Percentiles rank a stretch among this genome's conserved stretches.
Evolutionary conservation across 2,888 invertebrate species (phyloP).

Genomic region (Diachrysia chrysitis): DNA sequence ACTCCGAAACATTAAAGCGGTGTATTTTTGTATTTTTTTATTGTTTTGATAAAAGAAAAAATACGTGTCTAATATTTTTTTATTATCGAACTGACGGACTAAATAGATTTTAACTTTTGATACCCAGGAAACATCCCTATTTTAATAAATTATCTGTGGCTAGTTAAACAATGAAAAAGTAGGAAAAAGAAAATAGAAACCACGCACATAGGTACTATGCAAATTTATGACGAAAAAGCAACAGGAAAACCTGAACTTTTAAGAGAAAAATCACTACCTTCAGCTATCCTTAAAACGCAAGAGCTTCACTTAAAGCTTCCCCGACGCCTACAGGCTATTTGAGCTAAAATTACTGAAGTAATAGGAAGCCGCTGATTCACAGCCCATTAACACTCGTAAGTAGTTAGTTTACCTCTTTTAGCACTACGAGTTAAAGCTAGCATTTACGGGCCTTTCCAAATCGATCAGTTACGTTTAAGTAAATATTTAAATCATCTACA

Average conservation of each 20-base stretch:
- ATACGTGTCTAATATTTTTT: no score
- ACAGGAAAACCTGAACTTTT: not conserved
- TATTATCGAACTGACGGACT: no score
- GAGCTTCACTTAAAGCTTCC: constrained; percentile 18
- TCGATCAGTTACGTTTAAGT: not conserved
- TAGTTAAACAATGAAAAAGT: no score
- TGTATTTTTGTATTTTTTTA: no score
- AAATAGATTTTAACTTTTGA: no score
- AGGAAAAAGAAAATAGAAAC: not conserved
- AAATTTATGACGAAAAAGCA: not conserved
- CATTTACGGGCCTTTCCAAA: not conserved
- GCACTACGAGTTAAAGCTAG: constrained; percentile 9
- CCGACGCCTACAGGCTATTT: constrained; percentile 8
- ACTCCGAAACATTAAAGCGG: no score
- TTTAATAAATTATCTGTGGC: no score
- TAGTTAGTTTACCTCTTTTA: constrained; percentile 28
- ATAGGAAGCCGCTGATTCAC: constrained; percentile 35
- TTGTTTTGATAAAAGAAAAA: no score
- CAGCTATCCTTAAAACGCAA: not conserved
- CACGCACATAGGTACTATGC: not conserved
- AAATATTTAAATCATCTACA: not conserved
- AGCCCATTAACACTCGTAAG: constrained; percentile 35
- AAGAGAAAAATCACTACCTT: not conserved
- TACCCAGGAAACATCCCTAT: no score
- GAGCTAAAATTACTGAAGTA: constrained; percentile 40